A percentile compares a stretch with the other conserved stretches of the same genome.
phyloP scores from a whole-genome alignment of 2,888 invertebrate species.

The Lucinisca nassula region DNA sequence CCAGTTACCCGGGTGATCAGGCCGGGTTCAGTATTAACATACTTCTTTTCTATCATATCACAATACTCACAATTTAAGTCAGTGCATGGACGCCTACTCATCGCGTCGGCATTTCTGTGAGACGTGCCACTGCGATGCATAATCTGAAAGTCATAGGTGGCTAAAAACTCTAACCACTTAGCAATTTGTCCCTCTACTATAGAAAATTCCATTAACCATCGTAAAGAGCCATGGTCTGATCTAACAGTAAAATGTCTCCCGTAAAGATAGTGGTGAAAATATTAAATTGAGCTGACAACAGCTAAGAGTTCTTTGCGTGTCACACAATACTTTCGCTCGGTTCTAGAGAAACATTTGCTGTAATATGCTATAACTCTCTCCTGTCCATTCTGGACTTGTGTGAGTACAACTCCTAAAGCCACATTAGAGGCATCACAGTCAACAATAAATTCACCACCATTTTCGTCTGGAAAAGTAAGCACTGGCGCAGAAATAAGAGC shows the following conservation, averaged over 20 bases:
- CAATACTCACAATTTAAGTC: background rate
- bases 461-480: no score
- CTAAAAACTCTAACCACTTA: slow-evolving; percentile 43
- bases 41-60: background rate
- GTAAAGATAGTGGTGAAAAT: slow-evolving; percentile 67
- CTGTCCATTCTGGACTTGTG: no score
- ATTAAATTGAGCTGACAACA: slow-evolving; percentile 58
- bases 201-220: slow-evolving; percentile 53
- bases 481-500: no score
- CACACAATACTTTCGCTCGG: slow-evolving; percentile 50
- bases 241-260: slow-evolving; percentile 54
- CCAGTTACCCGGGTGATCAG: no score
- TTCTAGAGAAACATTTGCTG: no score
- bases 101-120: background rate
- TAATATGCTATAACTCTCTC: no score
- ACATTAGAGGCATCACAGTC: no score
- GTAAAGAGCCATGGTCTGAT: slow-evolving; percentile 65
- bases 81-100: background rate
- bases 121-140: background rate
- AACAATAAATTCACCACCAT: no score
- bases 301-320: slow-evolving; percentile 62
- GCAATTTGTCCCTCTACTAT: slow-evolving; percentile 49
- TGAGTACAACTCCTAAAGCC: no score
- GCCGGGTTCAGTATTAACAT: background rate
- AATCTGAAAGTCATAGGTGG: background rate